A percentile compares a stretch with the other conserved stretches of the same genome.
Evolutionary conservation across 2,113 vertebrate species (phyloP).

Genomic region (Heptranchias perlo): DNA sequence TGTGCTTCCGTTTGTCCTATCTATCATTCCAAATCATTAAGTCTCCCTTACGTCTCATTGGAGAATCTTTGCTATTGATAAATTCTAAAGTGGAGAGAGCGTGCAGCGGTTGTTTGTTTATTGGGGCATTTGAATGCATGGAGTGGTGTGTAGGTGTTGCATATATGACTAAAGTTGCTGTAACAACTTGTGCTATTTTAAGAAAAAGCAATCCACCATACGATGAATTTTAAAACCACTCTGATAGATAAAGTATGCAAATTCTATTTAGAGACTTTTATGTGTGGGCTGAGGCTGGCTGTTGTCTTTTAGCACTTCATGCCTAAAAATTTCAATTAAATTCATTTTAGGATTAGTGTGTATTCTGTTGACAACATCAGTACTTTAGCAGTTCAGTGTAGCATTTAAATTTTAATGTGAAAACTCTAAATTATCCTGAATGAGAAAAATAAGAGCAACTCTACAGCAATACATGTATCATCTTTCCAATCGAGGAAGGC

Average conservation of each 20-base stretch:
- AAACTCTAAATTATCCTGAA: background rate
- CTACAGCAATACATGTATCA: background rate
- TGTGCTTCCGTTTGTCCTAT: constrained; percentile 23
- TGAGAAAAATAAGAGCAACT: background rate
- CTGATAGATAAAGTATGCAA: constrained; percentile 19
- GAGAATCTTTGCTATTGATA: background rate
- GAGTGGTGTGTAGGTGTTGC: background rate
- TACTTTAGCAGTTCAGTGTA: background rate
- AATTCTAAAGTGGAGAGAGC: background rate
- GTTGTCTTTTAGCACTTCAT: constrained; percentile 28
- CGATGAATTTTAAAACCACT: constrained; percentile 15
- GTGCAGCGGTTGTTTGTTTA: background rate
- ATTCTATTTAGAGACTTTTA: background rate
- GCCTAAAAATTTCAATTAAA: background rate
- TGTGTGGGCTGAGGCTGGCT: background rate
- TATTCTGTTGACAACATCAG: constrained; percentile 20
- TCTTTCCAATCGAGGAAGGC: too few species aligned
- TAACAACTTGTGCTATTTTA: constrained; percentile 25
- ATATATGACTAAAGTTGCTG: background rate
- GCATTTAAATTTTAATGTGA: background rate
- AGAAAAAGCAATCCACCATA: background rate
- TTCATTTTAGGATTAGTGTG: background rate
- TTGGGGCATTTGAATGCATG: background rate
- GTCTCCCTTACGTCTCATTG: constrained; percentile 13
- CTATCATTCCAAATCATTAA: constrained; percentile 18